Evolutionary conservation across 2,113 vertebrate species (phyloP), one percentile per base, ranked within the genome.

Genomic region (Sinocyclocheilus anshuiensis): DNA sequence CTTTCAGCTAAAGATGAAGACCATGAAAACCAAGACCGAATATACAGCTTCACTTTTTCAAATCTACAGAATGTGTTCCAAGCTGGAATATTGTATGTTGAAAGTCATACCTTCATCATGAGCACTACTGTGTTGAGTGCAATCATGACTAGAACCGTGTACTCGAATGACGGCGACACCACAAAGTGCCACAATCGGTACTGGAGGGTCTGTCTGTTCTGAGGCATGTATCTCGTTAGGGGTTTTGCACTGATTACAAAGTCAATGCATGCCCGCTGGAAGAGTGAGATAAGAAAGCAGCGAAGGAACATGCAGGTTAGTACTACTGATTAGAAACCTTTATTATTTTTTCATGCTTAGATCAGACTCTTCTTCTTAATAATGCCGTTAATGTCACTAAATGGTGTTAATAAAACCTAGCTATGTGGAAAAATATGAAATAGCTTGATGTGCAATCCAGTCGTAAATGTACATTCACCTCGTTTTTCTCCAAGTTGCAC

Each of bases 111-210:
- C 98, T 99, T 99, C 98, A 99, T 99, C 98, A 99, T 99, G 81
- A 99, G 96, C 86, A 99, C 98, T 65, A 99, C 95, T 0, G 98
- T 99, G 94, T 99, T 99, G 87, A 99, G 94, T 0, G 98, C 98
- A 36, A 99, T 99, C 98, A 99, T 99, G 90, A 97, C 95, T 93
- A 99, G 96, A 91, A 99, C 98, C 5, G 97, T 99, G 92, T 99
- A 97, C 90, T 99, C 98, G 2, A 99, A 99, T 2, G 98, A 99
- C 0, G 97, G 97, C 0, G 98, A 99, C 1, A 99, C 98, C 91
- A 99, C 98, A 2, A 99, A 99, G 90, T 99, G 98, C 98, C 98
- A 99, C 63, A 99, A 96, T 0, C 95, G 94, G 91, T 99, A 99
- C 94, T 99, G 98, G 90, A 99, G 97, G 69, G 97, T 99, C 86